Percentiles rank a stretch among this genome's conserved stretches.
Conservation (phyloP, 2,797 vertebrate species). For the Helicolenus hilgendorfi region DNA sequence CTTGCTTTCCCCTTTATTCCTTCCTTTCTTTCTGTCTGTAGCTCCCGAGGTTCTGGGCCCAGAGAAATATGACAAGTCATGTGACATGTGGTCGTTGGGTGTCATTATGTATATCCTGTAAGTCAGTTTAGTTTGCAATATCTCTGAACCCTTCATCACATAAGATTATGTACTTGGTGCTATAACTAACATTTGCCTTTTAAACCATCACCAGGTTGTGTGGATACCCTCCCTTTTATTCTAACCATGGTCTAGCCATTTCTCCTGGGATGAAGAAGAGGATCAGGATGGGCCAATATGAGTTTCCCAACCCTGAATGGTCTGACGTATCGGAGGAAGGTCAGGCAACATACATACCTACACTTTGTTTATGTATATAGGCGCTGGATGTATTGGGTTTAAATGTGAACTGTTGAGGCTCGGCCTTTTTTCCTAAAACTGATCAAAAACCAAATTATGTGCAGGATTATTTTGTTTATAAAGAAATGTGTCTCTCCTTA, state of each 20-base stretch:
- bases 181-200: not conserved
- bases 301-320: slow-evolving; percentile 98
- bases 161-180: not conserved
- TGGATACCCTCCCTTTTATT: slow-evolving; percentile 98
- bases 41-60: slow-evolving; percentile 98
- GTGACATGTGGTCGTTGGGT: slow-evolving; percentile 99
- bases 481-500: not conserved
- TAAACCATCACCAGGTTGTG: slow-evolving; percentile 90
- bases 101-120: slow-evolving; percentile 99
- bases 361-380: not conserved
- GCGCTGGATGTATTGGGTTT: not conserved
- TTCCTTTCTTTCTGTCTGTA: slow-evolving; percentile 72
- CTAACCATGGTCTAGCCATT: slow-evolving; percentile 98
- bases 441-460: not conserved
- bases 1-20: not conserved
- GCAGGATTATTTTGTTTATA: not conserved
- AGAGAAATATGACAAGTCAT: slow-evolving; percentile 99
- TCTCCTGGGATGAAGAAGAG: slow-evolving; percentile 98
- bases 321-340: slow-evolving; percentile 98
- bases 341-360: slow-evolving; percentile 63
- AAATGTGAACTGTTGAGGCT: not conserved
- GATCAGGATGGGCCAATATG: slow-evolving; percentile 97
- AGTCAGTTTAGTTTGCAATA: slow-evolving; percentile 76
- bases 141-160: not conserved
- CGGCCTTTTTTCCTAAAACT: not conserved